Evolutionary conservation across 2,888 invertebrate genomes (phyloP).

Genomic region (Tiliacea aurago): DNA sequence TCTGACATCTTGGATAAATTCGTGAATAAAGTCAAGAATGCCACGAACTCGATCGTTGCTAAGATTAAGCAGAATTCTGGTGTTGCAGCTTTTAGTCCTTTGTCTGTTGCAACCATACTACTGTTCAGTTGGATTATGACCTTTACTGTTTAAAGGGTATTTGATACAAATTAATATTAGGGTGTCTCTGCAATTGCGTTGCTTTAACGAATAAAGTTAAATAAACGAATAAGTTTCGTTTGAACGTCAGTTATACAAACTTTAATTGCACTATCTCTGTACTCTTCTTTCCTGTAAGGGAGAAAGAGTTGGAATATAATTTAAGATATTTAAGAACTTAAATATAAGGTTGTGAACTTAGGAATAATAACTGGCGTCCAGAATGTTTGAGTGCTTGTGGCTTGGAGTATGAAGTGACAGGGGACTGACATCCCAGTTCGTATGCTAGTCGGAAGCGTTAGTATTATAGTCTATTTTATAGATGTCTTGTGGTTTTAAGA

Average conservation of each 20-base stretch:
- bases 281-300: background rate
- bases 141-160: constrained; percentile 59
- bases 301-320: constrained; percentile 8
- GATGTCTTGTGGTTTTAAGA: constrained; percentile 16
- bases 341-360: constrained; percentile 52
- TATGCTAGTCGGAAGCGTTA: constrained; percentile 64
- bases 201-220: constrained; percentile 55
- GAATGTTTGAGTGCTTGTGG: constrained; percentile 46
- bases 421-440: constrained; percentile 52
- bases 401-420: constrained; percentile 36
- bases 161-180: constrained; percentile 33
- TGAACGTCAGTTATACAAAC: constrained; percentile 57
- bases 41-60: constrained; percentile 77
- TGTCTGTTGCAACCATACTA: constrained; percentile 70
- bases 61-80: constrained; percentile 77
- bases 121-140: constrained; percentile 71
- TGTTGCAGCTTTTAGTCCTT: constrained; percentile 58
- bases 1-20: constrained; percentile 90
- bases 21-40: constrained; percentile 87
- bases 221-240: constrained; percentile 42
- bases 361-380: constrained; percentile 52
- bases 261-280: constrained; percentile 13
- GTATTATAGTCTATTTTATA: constrained; percentile 58
- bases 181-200: constrained; percentile 41
- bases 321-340: constrained; percentile 48